Base-by-base conservation (phyloP, 2,797 vertebrate genomes). In the Oreonectes daqikongensis region DNA sequence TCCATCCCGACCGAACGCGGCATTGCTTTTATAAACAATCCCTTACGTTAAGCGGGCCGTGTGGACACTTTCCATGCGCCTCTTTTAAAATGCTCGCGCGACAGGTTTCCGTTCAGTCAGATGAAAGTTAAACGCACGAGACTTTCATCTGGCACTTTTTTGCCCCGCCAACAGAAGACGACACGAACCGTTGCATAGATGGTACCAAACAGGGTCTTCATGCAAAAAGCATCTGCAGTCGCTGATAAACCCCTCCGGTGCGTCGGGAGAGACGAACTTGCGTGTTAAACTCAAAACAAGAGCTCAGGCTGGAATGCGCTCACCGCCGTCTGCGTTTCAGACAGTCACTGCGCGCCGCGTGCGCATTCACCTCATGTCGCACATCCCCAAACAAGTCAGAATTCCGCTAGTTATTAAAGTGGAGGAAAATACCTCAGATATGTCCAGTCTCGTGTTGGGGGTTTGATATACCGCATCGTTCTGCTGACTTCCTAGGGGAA, bases 1-100 rank as follows among this genome's bases (percentile, higher is more conserved):
- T 86, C 85, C 88, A 85, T 83, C 55, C 74, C 81, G n/a, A 55
- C 59, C 83, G 81, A 73, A 73, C 71, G 77, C 80, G 44, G 42
- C 82, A 69, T 35, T 32, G 15, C 22, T 14, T 3, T 30, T 18
- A 38, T 53, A 80, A 73, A 80, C 74, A 59, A 50, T 24, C 78
- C 44, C 22, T 42, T 35, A 12, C n/a, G 69, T 6, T 69, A 38
- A 38, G 20, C 42, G 8, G 59, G 30, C 8, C 66, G 72, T 6
- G 2, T 15, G 15, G 20, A 40, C 44, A 35, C 52, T 75, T 75
- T 69, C 57, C 55, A 69, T 28, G 17, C 44, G 30, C 40, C 4
- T 55, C 18, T 57, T 38, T 28, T 2, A 50, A 30, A 20, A 48
- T 12, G 52, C 52, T 57, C 38, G 65, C n/a, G 40, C 75, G 75